Evolutionary conservation across 2,888 invertebrate genomes (phyloP), one percentile per base, ranked within the genome.

Genomic region (Stenodera caucasica): DNA sequence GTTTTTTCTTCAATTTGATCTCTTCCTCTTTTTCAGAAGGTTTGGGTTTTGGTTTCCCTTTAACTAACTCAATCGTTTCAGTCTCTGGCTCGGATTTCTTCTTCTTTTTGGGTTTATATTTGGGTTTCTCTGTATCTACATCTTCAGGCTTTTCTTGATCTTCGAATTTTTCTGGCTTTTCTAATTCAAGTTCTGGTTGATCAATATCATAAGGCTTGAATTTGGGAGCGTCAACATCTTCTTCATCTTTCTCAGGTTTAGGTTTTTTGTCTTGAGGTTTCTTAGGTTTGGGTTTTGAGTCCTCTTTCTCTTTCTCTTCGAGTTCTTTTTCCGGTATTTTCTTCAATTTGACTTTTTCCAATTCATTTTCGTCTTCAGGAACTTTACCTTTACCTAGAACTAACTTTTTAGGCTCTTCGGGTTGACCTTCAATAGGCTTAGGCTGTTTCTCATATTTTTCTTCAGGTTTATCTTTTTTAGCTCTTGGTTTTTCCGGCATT

Each of bases 191-290:
- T 74, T 80, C 75, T 29, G 72, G 73, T 0, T 70, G 54, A 49
- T 79, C 78, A 35, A 79, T 75, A 37, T 80, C 80, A 56, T 76
- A 75, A 2, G 78, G 77, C 63, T 79, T 63, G 61, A 80, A 79
- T 12, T 75, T 70, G 63, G 75, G 60, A 26, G 37, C 18, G 4
- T 58, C 61, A 56, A 76, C 71, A 49, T 77, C 73, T 49, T 77
- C 72, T 60, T 64, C 62, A 7, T 51, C 54, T 59, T 65, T 63
- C 21, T 57, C 53, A 9, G 54, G 29, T 51, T 57, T 58, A 32
- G 32, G 14, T 53, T 55, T 55, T 50, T 58, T 40, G 14, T 59
- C 55, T 12, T 59, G 57, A 23, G 68, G 50, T 66, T 58, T 33
- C 49, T 58, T 53, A n/a, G 60, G 54, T 61, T 65, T 59, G 4